Percentiles rank a stretch among this genome's conserved stretches.
Conservation (phyloP, 92 coral and sea anemone species). For the Phenganax stokvisi region DNA sequence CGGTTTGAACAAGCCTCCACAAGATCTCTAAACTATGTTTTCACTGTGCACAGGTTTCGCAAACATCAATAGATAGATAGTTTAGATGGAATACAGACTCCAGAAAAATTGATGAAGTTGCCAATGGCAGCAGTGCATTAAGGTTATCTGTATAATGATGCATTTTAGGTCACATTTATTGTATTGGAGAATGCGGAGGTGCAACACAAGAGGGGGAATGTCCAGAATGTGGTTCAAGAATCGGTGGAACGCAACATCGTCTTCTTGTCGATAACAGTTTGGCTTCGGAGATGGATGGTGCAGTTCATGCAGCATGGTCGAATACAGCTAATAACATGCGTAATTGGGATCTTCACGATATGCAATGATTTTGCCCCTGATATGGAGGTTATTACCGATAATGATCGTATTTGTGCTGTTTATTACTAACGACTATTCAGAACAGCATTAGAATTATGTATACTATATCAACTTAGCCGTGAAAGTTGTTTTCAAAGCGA, state of each 20-base stretch:
- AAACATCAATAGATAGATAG: too few species aligned
- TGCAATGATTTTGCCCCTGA: too few species aligned
- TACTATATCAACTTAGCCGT: too few species aligned
- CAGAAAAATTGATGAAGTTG: too few species aligned
- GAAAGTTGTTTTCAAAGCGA: too few species aligned
- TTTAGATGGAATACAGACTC: too few species aligned
- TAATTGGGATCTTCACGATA: conserved; percentile 45
- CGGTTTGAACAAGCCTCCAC: not conserved
- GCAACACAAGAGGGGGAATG: conserved; percentile 71
- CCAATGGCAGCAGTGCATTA: not conserved
- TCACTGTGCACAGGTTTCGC: too few species aligned
- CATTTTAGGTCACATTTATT: conserved; percentile 71
- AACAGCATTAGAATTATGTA: too few species aligned
- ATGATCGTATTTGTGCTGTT: too few species aligned
- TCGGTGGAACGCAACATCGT: conserved; percentile 69
- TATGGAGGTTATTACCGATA: too few species aligned
- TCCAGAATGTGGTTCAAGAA: conserved; percentile 68
- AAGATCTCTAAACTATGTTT: too few species aligned
- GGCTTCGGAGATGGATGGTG: conserved; percentile 90
- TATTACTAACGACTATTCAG: too few species aligned
- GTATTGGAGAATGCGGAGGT: conserved; percentile 89
- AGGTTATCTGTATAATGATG: not conserved
- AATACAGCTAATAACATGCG: conserved; percentile 49
- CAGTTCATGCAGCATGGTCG: conserved; percentile 65
- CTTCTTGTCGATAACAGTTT: conserved; percentile 56